Conservation (phyloP, 1,140 invertebrate species). For the Adelges cooleyi region DNA sequence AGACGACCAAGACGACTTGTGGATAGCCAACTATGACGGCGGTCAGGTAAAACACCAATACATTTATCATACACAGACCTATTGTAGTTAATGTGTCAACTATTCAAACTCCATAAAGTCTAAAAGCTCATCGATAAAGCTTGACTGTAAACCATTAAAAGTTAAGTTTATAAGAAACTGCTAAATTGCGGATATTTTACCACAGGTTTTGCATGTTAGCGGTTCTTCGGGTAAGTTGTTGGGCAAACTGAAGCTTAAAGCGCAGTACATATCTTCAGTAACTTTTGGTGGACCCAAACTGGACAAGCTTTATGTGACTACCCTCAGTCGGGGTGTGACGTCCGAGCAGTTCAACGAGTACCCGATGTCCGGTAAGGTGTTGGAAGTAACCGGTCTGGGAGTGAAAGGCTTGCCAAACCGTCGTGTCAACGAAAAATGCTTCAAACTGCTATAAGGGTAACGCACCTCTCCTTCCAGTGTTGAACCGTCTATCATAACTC, state of each 20-base stretch:
- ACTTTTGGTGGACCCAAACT: conserved; percentile 48
- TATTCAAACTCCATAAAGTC: no score
- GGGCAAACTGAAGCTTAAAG: conserved; percentile 38
- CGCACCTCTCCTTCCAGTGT: no score
- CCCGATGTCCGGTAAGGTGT: conserved; percentile 56
- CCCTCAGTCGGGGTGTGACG: conserved; percentile 39
- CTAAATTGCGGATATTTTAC: no score
- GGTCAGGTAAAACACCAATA: conserved; percentile 30
- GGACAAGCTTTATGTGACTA: conserved; percentile 43
- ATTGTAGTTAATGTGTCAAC: no score
- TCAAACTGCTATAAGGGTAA: no score
- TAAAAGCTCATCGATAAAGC: no score
- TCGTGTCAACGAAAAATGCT: conserved; percentile 12
- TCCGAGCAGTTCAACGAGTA: conserved; percentile 45
- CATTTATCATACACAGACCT: neutral
- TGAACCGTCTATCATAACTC: no score
- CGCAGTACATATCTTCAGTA: conserved; percentile 43
- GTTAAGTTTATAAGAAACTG: no score
- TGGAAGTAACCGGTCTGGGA: conserved; percentile 53
- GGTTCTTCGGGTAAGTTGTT: conserved; percentile 34
- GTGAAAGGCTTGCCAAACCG: conserved; percentile 42
- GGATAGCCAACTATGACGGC: conserved; percentile 50
- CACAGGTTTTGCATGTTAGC: conserved; percentile 8
- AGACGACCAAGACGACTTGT: conserved; percentile 50
- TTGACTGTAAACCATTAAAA: no score